Conservation (phyloP, 2,888 invertebrate species). For the Acrobasis repandana region DNA sequence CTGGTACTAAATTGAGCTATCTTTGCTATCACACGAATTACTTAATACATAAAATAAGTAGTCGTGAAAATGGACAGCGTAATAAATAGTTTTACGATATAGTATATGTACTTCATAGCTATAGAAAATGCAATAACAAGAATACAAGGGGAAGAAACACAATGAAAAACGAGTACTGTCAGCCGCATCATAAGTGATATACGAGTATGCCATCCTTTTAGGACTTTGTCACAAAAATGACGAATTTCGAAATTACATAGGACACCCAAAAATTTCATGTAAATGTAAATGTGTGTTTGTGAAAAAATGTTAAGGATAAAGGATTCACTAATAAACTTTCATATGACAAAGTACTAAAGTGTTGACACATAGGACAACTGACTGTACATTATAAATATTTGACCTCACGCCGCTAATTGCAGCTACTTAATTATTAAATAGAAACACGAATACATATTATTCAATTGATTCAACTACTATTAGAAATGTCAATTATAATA, state of each 20-base stretch:
- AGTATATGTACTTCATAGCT: slow-evolving; percentile 39
- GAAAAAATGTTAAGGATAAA: no score
- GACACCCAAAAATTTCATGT: no score
- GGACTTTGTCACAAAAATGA: no score
- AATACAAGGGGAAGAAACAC: slow-evolving; percentile 51
- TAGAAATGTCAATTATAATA: not conserved
- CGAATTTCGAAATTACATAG: no score
- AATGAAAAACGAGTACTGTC: slow-evolving; percentile 48
- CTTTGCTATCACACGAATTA: slow-evolving; percentile 62
- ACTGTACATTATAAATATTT: slow-evolving; percentile 34
- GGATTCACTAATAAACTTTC: no score
- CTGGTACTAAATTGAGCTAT: slow-evolving; percentile 72
- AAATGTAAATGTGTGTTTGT: no score
- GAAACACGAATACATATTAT: not conserved
- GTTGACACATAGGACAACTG: no score
- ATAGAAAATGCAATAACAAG: slow-evolving; percentile 62
- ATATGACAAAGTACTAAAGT: no score
- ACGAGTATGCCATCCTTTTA: no score
- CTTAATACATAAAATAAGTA: slow-evolving; percentile 61
- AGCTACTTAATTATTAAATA: slow-evolving; percentile 36
- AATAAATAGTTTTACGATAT: slow-evolving; percentile 43
- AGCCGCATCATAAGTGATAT: slow-evolving; percentile 37
- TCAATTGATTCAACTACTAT: not conserved
- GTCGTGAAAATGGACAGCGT: slow-evolving; percentile 53
- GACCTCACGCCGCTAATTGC: slow-evolving; percentile 71